phyloP scores from a whole-genome alignment of 2,797 vertebrate species.

The Poeciliopsis infans region DNA sequence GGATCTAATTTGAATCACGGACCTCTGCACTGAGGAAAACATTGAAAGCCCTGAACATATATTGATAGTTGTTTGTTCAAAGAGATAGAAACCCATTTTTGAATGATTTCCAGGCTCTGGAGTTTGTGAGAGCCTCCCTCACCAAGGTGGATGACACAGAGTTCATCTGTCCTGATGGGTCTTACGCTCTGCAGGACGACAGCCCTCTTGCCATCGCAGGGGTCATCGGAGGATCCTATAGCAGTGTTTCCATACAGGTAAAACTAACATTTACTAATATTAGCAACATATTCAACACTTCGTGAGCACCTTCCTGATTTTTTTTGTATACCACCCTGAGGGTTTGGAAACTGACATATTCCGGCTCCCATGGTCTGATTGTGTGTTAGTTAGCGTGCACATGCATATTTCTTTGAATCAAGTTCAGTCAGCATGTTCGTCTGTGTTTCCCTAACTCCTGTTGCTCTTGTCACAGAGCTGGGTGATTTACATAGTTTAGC shows the following conservation, averaged over 20 bases:
- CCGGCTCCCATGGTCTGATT: conserved; percentile 2
- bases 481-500: conserved; percentile 84
- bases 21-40: conserved; percentile 14
- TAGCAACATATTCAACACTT: conserved; percentile 1
- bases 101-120: conserved; percentile 82
- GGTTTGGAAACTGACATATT: conserved; percentile 5
- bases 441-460: conserved; percentile 71
- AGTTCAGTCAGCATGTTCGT: conserved; percentile 57
- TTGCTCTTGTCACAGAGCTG: conserved; percentile 77
- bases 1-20: neutral
- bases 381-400: conserved; percentile 8
- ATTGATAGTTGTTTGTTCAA: conserved; percentile 27
- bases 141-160: conserved; percentile 99
- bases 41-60: conserved; percentile 9
- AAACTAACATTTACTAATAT: conserved; percentile 52
- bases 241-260: conserved; percentile 99
- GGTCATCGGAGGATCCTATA: conserved; percentile 96
- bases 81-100: conserved; percentile 18
- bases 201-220: conserved; percentile 92
- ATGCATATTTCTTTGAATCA: conserved; percentile 45
- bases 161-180: conserved; percentile 98
- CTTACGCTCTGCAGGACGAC: conserved; percentile 94
- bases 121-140: conserved; percentile 96
- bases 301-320: neutral
- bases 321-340: neutral